phyloP scores from a whole-genome alignment of 2,113 vertebrate species.

The Pygoscelis antarcticus region DNA sequence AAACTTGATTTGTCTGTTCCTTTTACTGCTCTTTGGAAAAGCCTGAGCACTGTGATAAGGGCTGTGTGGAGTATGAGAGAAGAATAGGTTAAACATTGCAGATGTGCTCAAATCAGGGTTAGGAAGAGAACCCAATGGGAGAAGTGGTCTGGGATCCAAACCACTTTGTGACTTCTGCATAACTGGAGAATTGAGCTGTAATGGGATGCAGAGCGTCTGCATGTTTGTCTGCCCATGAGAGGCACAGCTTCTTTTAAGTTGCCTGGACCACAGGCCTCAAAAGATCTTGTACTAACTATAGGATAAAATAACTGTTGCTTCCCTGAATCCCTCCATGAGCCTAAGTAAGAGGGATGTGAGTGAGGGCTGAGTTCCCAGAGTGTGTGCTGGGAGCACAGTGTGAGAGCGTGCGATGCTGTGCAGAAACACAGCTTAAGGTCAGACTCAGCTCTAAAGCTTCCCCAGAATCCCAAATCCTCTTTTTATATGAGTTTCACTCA shows the following conservation, averaged over 20 bases:
- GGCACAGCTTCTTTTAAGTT: neutral
- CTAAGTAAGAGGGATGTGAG: neutral
- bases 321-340: neutral
- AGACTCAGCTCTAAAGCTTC: constrained; percentile 52
- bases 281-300: neutral
- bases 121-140: neutral
- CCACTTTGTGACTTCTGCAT: neutral
- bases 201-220: neutral
- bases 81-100: neutral
- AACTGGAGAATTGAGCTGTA: neutral
- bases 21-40: neutral
- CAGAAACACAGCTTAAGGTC: constrained; percentile 56
- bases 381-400: constrained; percentile 16
- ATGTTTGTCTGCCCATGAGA: neutral
- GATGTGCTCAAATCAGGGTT: neutral
- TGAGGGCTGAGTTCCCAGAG: constrained; percentile 16
- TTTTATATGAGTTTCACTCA: constrained; percentile 67
- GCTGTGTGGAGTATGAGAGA: neutral
- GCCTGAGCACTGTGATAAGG: neutral
- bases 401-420: neutral
- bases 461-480: constrained; percentile 62
- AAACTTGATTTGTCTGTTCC: neutral
- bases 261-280: neutral
- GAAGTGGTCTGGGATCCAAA: neutral
- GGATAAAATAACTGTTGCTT: neutral